These are phyloP conservation scores for Gymnoscelis rufifasciata DNA, from an alignment of 2,888 invertebrate genomes.

Conservation along the genomic window DNA sequence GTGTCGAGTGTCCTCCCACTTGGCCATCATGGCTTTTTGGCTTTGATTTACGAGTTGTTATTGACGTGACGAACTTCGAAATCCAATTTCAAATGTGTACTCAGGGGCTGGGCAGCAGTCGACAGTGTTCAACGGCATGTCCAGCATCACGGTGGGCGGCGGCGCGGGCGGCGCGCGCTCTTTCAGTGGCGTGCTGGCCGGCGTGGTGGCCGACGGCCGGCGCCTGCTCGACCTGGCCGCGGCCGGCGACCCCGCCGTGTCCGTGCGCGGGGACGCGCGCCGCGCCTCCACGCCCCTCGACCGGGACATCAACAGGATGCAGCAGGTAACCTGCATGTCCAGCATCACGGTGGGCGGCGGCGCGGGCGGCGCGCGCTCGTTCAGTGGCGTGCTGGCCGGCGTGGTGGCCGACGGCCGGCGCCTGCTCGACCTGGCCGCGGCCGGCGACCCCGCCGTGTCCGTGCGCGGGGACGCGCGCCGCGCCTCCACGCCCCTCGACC, in stretches of 20 bases:
- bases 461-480: conserved; percentile 91
- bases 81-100: too few species aligned
- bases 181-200: conserved; percentile 93
- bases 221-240: conserved; percentile 91
- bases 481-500: conserved; percentile 85
- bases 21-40: too few species aligned
- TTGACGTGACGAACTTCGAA: too few species aligned
- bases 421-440: conserved; percentile 90
- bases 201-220: conserved; percentile 91
- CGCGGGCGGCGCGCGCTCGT: conserved; percentile 85
- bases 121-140: conserved; percentile 94
- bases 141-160: conserved; percentile 93
- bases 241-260: conserved; percentile 87
- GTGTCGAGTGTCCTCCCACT: too few species aligned
- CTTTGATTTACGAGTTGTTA: too few species aligned
- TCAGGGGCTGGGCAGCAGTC: conserved; percentile 88
- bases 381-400: conserved; percentile 93
- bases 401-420: conserved; percentile 91
- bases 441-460: conserved; percentile 87
- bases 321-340: conserved; percentile 93
- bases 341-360: conserved; percentile 92
- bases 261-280: conserved; percentile 90
- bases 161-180: conserved; percentile 83
- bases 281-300: conserved; percentile 86
- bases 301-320: conserved; percentile 90